phyloP scores from a whole-genome alignment of 1,140 invertebrate species.

The Bombus pascuorum region DNA sequence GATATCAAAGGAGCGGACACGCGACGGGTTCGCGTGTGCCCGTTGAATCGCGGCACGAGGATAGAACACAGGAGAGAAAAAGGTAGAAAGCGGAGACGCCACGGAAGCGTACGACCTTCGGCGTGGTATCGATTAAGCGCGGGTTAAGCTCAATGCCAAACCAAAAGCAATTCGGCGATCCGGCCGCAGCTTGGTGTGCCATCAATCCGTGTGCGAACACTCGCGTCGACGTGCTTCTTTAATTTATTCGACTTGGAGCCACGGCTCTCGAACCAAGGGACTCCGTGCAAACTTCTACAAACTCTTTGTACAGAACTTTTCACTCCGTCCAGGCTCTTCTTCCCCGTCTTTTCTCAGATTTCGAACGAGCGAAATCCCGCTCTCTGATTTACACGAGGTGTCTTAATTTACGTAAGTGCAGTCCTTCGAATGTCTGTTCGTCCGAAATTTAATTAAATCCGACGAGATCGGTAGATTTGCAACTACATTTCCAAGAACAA shows the following conservation, averaged over 20 bases:
- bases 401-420: neutral
- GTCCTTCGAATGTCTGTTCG: neutral
- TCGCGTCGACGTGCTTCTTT: neutral
- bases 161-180: slow-evolving; percentile 46
- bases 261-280: neutral
- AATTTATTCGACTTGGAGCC: neutral
- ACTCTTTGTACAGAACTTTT: neutral
- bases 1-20: slow-evolving; percentile 23
- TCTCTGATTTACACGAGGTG: neutral
- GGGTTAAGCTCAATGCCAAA: slow-evolving; percentile 61
- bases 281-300: neutral
- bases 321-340: neutral
- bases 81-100: slow-evolving; percentile 59
- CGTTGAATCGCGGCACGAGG: slow-evolving; percentile 5
- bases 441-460: neutral
- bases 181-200: neutral
- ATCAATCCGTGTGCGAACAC: slow-evolving; percentile 34
- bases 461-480: neutral
- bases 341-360: neutral
- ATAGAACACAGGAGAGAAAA: slow-evolving; percentile 6
- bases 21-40: slow-evolving; percentile 42
- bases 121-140: slow-evolving; percentile 61
- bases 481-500: neutral
- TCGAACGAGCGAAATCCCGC: neutral
- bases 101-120: slow-evolving; percentile 65